phyloP scores from a whole-genome alignment of 1,140 invertebrate genomes.

The Stegodyphus mimosarum region DNA sequence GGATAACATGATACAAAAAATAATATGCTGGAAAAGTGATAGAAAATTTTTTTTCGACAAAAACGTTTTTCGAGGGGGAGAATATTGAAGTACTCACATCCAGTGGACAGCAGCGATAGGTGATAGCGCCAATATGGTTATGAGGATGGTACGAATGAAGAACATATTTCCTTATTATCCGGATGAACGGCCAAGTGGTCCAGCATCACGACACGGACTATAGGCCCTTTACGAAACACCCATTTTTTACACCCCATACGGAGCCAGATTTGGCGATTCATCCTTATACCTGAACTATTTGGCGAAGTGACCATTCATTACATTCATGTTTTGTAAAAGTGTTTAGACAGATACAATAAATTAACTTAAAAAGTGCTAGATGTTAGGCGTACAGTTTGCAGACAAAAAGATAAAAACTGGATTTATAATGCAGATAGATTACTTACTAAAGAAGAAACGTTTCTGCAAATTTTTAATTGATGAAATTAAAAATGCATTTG shows the following conservation, averaged over 20 bases:
- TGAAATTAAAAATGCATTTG: no score
- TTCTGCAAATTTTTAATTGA: no score
- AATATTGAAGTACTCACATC: slow-evolving; percentile 23
- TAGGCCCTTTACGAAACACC: slow-evolving; percentile 38
- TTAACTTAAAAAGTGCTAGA: no score
- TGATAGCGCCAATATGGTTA: slow-evolving; percentile 17
- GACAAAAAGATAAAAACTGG: no score
- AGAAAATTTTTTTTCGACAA: neutral
- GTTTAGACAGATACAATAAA: no score
- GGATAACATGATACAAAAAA: neutral
- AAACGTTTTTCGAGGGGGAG: neutral
- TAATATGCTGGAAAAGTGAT: neutral
- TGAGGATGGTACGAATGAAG: slow-evolving; percentile 10
- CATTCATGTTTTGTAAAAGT: no score
- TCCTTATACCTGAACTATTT: neutral
- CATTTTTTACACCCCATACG: slow-evolving; percentile 48
- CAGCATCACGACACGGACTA: slow-evolving; percentile 47
- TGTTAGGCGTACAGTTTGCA: no score
- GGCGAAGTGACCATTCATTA: no score
- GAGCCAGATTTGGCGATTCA: slow-evolving; percentile 40
- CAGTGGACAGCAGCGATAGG: slow-evolving; percentile 34
- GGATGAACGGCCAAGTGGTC: slow-evolving; percentile 22
- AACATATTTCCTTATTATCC: slow-evolving; percentile 29
- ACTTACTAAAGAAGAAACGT: no score
- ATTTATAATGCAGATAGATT: no score